These are phyloP conservation scores for Proterorhinus semilunaris DNA, from an alignment of 2,113 vertebrate species.

Conservation along the genomic window DNA sequence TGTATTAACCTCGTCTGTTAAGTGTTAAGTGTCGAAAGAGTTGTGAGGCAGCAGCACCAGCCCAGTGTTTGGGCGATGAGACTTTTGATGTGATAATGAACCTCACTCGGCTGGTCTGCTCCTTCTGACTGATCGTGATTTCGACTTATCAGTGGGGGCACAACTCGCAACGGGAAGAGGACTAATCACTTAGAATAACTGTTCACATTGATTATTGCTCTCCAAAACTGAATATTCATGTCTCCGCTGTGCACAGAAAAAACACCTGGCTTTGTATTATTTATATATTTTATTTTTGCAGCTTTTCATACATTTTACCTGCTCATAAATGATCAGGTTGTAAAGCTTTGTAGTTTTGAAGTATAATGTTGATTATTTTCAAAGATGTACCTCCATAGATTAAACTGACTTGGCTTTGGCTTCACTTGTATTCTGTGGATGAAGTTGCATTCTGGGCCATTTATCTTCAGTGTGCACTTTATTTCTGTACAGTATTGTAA, in stretches of 20 bases:
- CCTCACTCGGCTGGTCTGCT: constrained; percentile 8
- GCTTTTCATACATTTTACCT: no score
- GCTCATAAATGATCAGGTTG: not conserved
- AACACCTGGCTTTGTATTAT: constrained; percentile 32
- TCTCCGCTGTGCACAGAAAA: constrained; percentile 34
- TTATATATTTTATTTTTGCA: constrained; percentile 4
- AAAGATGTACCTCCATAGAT: not conserved
- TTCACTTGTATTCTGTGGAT: no score
- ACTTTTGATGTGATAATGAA: constrained; percentile 27
- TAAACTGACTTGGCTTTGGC: not conserved
- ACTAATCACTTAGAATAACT: constrained; percentile 31
- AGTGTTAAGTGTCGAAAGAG: not conserved
- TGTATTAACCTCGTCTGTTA: not conserved
- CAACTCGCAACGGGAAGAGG: constrained; percentile 12
- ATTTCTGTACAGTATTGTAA: no score
- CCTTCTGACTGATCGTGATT: constrained; percentile 37
- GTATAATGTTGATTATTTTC: not conserved
- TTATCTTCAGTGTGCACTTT: no score
- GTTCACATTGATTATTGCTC: constrained; percentile 30
- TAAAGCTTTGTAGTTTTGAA: not conserved
- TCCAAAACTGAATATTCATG: constrained; percentile 48
- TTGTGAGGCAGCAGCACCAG: not conserved
- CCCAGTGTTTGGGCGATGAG: not conserved
- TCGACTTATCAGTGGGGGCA: constrained; percentile 36
- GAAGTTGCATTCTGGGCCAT: no score